phyloP scores from a whole-genome alignment of 2,888 invertebrate species.

The Aplocera efformata region DNA sequence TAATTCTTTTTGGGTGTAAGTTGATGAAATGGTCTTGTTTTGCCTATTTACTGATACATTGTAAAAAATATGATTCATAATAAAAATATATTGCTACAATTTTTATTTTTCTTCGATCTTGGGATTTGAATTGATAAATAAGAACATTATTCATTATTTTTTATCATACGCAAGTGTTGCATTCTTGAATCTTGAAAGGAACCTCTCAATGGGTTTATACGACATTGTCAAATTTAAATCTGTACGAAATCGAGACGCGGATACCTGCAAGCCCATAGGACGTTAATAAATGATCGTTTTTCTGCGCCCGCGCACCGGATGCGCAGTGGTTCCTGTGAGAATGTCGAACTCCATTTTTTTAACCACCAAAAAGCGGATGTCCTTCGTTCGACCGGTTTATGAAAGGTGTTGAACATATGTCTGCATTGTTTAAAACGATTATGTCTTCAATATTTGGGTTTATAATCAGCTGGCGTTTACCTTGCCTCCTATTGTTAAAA shows the following conservation, averaged over 20 bases:
- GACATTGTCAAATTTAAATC: constrained; percentile 44
- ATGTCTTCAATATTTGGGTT: constrained; percentile 44
- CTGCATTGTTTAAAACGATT: constrained; percentile 59
- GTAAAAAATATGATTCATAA: no score
- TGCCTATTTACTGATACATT: no score
- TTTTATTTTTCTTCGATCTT: no score
- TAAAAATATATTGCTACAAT: no score
- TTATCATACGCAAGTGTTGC: no score
- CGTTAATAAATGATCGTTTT: constrained; percentile 75
- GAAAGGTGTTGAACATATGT: constrained; percentile 80
- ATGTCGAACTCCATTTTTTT: constrained; percentile 73
- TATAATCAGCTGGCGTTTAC: constrained; percentile 14
- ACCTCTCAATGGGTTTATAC: constrained; percentile 21
- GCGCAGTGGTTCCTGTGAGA: constrained; percentile 77
- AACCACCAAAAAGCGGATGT: constrained; percentile 77
- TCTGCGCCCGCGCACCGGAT: constrained; percentile 74
- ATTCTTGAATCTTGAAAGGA: no score
- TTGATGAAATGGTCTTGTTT: no score
- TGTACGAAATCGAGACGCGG: constrained; percentile 38
- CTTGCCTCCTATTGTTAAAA: not conserved
- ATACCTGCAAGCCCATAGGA: constrained; percentile 41
- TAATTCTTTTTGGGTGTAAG: no score
- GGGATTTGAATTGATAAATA: no score
- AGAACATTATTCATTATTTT: no score
- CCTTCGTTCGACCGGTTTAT: constrained; percentile 78